A percentile compares a stretch with the other conserved stretches of the same genome.
phyloP scores from a whole-genome alignment of 2,797 vertebrate species.

The Malacoctenus gilli region DNA sequence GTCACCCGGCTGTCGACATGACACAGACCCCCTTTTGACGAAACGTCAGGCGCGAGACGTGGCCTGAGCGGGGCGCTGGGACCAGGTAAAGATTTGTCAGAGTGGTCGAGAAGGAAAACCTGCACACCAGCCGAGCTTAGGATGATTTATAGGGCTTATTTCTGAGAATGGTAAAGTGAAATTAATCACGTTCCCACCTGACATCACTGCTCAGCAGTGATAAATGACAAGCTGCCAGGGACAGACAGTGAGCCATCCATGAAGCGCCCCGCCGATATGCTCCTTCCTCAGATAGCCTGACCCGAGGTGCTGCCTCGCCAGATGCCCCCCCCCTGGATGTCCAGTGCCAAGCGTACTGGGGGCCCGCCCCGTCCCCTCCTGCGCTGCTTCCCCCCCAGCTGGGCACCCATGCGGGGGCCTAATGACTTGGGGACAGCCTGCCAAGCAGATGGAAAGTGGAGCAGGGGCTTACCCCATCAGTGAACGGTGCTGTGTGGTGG shows the following conservation, averaged over 20 bases:
- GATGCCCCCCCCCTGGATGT: slow-evolving; percentile 74
- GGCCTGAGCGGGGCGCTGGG: slow-evolving; percentile 56
- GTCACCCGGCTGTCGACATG: slow-evolving; percentile 48
- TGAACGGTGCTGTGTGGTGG: slow-evolving; percentile 38
- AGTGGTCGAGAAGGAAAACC: slow-evolving; percentile 66
- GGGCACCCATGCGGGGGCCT: slow-evolving; percentile 62
- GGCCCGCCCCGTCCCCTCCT: slow-evolving; percentile 47
- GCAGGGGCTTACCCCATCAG: slow-evolving; percentile 53
- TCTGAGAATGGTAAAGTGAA: slow-evolving; percentile 87
- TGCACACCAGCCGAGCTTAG: slow-evolving; percentile 69
- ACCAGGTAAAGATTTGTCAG: slow-evolving; percentile 83
- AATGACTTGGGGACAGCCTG: slow-evolving; percentile 74
- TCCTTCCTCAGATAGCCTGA: slow-evolving; percentile 82
- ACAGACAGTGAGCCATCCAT: slow-evolving; percentile 85
- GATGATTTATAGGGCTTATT: slow-evolving; percentile 89
- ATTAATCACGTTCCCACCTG: slow-evolving; percentile 87
- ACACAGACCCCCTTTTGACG: slow-evolving; percentile 51
- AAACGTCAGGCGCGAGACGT: slow-evolving; percentile 49
- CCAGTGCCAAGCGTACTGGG: slow-evolving; percentile 50
- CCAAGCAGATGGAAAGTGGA: slow-evolving; percentile 70
- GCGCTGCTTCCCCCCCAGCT: slow-evolving; percentile 42
- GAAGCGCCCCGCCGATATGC: slow-evolving; percentile 73
- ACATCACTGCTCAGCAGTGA: slow-evolving; percentile 83
- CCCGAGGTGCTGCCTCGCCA: slow-evolving; percentile 74
- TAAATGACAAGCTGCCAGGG: slow-evolving; percentile 86